Evolutionary conservation across 1,140 invertebrate species (phyloP).

Genomic region (Helicoverpa armigera): DNA sequence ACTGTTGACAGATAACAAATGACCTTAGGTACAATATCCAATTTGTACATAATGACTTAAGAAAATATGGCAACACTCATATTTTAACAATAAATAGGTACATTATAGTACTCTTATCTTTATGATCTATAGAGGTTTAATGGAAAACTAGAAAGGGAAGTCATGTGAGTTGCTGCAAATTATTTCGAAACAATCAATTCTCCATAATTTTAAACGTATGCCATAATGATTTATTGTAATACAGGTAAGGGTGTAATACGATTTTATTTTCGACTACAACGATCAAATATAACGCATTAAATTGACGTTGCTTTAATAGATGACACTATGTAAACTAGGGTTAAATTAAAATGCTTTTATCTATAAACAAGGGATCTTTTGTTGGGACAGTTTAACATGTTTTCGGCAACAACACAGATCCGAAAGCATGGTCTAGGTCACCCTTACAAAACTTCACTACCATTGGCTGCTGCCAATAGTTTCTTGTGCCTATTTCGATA

Average conservation of each 20-base stretch:
- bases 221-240: not conserved
- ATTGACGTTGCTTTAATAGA: too few relatives aligned
- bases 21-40: conserved; percentile 82
- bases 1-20: conserved; percentile 86
- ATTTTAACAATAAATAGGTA: conserved; percentile 82
- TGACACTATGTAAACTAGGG: too few relatives aligned
- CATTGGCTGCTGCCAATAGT: too few relatives aligned
- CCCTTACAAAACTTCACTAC: too few relatives aligned
- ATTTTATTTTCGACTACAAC: conserved; percentile 6
- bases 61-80: conserved; percentile 86
- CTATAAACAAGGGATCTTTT: too few relatives aligned
- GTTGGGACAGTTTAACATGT: too few relatives aligned
- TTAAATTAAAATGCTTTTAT: too few relatives aligned
- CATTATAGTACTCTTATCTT: conserved; percentile 71
- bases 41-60: conserved; percentile 87
- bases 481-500: not conserved
- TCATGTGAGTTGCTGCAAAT: conserved; percentile 26
- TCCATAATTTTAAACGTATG: not conserved
- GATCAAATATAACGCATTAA: too few relatives aligned
- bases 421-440: too few relatives aligned
- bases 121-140: conserved; percentile 48
- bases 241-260: not conserved
- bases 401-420: too few relatives aligned
- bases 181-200: conserved; percentile 1
- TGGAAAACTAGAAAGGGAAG: conserved; percentile 42